These are phyloP conservation scores for Lynx canadensis DNA, from an alignment of 2,113 vertebrate species.

Conservation along the genomic window DNA sequence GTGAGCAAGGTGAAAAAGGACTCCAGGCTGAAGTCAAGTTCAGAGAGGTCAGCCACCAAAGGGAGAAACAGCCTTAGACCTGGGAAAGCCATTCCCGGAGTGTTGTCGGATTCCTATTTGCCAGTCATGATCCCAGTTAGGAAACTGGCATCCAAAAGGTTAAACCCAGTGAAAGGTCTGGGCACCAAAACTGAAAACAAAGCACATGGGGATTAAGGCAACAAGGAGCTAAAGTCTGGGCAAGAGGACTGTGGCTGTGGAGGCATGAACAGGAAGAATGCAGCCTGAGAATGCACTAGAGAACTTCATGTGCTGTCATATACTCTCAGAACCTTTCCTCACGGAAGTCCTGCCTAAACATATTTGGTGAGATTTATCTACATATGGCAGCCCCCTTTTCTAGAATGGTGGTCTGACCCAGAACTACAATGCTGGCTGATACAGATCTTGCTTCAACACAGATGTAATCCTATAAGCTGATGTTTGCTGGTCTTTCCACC, in stretches of 20 bases:
- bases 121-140: not conserved
- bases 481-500: not conserved
- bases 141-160: not conserved
- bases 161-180: not conserved
- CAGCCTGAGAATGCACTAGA: fast-evolving
- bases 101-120: not conserved
- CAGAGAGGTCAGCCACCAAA: not conserved
- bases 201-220: not conserved
- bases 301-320: fast-evolving
- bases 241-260: too few species aligned
- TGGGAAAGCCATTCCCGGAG: not conserved
- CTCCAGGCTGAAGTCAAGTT: fast-evolving
- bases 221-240: not conserved
- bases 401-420: not conserved
- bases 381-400: not conserved
- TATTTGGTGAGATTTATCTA: too few species aligned
- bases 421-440: not conserved
- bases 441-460: not conserved
- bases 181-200: not conserved
- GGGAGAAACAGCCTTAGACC: not conserved
- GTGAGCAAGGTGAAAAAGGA: too few species aligned
- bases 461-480: not conserved
- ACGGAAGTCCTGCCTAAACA: not conserved
- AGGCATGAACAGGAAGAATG: not conserved
- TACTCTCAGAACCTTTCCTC: not conserved